These are phyloP conservation scores for Leptarthrus brevirostris DNA, from an alignment of 2,888 invertebrate genomes.

Conservation along the genomic window DNA sequence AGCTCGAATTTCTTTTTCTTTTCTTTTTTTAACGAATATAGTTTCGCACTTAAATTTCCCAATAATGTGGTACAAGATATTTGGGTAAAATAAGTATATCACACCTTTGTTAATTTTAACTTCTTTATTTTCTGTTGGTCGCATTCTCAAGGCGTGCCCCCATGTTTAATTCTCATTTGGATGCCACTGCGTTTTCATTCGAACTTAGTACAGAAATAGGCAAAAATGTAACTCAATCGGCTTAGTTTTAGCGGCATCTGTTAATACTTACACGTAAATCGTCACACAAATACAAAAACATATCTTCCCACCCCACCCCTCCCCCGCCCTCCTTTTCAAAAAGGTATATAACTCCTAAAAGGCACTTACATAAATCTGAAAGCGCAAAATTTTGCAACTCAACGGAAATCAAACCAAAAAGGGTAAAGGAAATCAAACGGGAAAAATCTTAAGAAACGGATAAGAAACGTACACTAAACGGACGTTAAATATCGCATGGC, in stretches of 20 bases:
- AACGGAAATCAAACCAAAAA: slow-evolving; percentile 45
- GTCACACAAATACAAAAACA: too few species aligned
- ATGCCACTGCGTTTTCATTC: too few species aligned
- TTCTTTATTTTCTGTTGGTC: too few species aligned
- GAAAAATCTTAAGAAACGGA: slow-evolving; percentile 47
- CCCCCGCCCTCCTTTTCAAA: neutral
- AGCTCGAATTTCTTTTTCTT: slow-evolving; percentile 10
- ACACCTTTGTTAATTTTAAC: too few species aligned
- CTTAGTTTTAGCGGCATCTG: too few species aligned
- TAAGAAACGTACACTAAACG: slow-evolving; percentile 53
- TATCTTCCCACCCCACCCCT: too few species aligned
- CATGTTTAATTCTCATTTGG: too few species aligned
- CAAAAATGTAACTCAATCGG: too few species aligned
- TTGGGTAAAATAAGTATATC: neutral
- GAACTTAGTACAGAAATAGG: too few species aligned
- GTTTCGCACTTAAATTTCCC: neutral
- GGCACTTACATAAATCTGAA: slow-evolving; percentile 51
- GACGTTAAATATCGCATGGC: slow-evolving; percentile 54
- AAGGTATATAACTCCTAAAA: slow-evolving; percentile 4
- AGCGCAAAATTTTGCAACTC: slow-evolving; percentile 49
- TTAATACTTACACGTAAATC: too few species aligned
- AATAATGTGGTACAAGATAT: neutral
- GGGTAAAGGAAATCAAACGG: slow-evolving; percentile 28
- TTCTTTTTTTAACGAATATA: neutral
- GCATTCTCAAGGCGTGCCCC: too few species aligned